A percentile compares a stretch with the other conserved stretches of the same genome.
Conservation (phyloP, 2,113 vertebrate species). For the Colaptes auratus region DNA sequence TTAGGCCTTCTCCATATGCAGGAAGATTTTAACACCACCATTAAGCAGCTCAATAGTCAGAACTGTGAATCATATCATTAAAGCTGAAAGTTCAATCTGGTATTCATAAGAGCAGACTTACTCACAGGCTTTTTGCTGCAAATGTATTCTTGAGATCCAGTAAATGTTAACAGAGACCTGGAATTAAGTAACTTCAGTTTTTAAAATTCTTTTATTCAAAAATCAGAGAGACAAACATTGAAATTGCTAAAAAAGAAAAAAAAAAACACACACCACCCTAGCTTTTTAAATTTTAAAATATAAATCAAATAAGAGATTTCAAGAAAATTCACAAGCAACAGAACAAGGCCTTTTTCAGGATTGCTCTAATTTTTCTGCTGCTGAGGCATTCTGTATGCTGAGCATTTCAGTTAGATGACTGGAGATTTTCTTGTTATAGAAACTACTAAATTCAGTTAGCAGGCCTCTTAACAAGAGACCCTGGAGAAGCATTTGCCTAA, state of each 20-base stretch:
- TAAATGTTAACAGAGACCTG: background rate
- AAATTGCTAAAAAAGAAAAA: too few relatives aligned
- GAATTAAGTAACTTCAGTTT: background rate
- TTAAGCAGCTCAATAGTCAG: conserved; percentile 31
- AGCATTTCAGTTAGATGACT: background rate
- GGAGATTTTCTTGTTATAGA: background rate
- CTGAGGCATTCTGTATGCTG: background rate
- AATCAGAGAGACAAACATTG: background rate
- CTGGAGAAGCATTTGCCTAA: conserved; percentile 48
- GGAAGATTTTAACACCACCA: conserved; percentile 57
- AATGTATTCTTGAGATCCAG: background rate
- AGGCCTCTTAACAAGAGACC: background rate
- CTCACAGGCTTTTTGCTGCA: conserved; percentile 2
- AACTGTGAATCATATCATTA: conserved; percentile 72
- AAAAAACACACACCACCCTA: background rate
- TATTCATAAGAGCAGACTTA: conserved; percentile 25
- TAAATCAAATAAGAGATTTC: background rate
- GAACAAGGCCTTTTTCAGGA: background rate
- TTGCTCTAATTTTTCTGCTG: background rate
- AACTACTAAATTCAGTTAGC: background rate
- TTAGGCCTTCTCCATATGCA: background rate
- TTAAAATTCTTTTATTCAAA: background rate
- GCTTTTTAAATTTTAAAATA: background rate
- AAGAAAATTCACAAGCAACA: background rate
- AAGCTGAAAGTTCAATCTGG: conserved; percentile 34